These are phyloP conservation scores for Anagyrus pseudococci DNA, from an alignment of 2,888 invertebrate genomes.

Conservation along the genomic window DNA sequence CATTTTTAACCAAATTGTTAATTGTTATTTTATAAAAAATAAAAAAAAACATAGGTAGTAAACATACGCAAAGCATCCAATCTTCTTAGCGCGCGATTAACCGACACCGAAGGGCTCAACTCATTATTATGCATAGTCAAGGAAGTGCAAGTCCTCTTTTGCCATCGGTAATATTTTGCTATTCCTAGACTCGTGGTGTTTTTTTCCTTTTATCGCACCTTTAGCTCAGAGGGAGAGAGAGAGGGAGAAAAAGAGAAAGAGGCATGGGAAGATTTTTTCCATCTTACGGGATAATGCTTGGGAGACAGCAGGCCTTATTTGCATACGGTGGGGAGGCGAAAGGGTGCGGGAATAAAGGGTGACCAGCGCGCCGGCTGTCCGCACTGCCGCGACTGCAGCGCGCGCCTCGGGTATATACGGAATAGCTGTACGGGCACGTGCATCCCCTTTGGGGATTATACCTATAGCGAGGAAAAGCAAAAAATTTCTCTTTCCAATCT, in stretches of 20 bases:
- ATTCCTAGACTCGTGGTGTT: no score
- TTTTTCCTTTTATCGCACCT: slow-evolving; percentile 23
- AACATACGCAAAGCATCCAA: no score
- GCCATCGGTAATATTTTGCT: no score
- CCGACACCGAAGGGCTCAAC: no score
- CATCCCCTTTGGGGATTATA: slow-evolving; percentile 38
- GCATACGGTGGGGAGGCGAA: slow-evolving; percentile 36
- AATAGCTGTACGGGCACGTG: slow-evolving; percentile 5
- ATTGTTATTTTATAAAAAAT: no score
- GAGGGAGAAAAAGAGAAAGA: no score
- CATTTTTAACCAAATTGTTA: no score
- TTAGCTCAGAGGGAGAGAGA: not conserved
- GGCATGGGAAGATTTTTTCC: slow-evolving; percentile 39
- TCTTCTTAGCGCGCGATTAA: no score
- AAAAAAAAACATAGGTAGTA: no score
- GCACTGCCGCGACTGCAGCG: slow-evolving; percentile 6
- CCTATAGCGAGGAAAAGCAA: slow-evolving; percentile 12
- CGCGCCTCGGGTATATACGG: not conserved
- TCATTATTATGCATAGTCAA: no score
- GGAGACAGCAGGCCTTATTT: slow-evolving; percentile 36
- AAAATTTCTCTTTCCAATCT: slow-evolving; percentile 23
- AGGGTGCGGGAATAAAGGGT: slow-evolving; percentile 40
- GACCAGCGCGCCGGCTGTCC: no score
- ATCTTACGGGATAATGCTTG: slow-evolving; percentile 34
- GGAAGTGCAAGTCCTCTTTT: no score